A percentile compares a stretch with the other conserved stretches of the same genome.
Evolutionary conservation across 2,888 invertebrate genomes (phyloP).

Genomic region (Thereva unica): DNA sequence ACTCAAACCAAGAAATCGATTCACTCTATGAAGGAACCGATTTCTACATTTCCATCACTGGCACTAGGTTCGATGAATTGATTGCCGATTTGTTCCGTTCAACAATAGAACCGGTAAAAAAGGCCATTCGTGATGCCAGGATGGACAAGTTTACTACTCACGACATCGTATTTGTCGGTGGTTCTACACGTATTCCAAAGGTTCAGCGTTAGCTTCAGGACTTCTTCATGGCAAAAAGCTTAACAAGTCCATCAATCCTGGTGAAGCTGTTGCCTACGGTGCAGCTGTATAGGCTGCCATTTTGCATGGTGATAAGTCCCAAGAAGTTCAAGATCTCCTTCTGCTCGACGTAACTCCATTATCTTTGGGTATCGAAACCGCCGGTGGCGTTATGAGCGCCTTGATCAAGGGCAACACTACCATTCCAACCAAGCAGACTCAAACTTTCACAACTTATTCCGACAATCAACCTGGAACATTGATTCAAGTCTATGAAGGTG

Average conservation of each 20-base stretch:
- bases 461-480: conserved; percentile 97
- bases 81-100: conserved; percentile 94
- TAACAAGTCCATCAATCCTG: conserved; percentile 96
- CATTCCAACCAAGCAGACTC: conserved; percentile 95
- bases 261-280: conserved; percentile 96
- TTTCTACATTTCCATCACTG: conserved; percentile 92
- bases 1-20: conserved; percentile 95
- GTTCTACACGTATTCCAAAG: conserved; percentile 97
- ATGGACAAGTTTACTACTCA: conserved; percentile 90
- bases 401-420: conserved; percentile 97
- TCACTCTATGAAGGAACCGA: conserved; percentile 94
- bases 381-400: conserved; percentile 93
- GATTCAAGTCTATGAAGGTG: conserved; percentile 89
- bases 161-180: conserved; percentile 91
- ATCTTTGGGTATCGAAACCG: conserved; percentile 89
- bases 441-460: conserved; percentile 95
- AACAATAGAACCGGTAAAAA: conserved; percentile 96
- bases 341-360: conserved; percentile 91
- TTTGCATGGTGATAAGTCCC: conserved; percentile 85
- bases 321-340: conserved; percentile 87
- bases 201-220: conserved; percentile 95
- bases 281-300: conserved; percentile 97
- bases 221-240: conserved; percentile 95
- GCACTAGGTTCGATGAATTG: conserved; percentile 96
- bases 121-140: conserved; percentile 92